These are phyloP conservation scores for Protodeltote pygarga DNA, from an alignment of 2,888 invertebrate species.

Conservation along the genomic window DNA sequence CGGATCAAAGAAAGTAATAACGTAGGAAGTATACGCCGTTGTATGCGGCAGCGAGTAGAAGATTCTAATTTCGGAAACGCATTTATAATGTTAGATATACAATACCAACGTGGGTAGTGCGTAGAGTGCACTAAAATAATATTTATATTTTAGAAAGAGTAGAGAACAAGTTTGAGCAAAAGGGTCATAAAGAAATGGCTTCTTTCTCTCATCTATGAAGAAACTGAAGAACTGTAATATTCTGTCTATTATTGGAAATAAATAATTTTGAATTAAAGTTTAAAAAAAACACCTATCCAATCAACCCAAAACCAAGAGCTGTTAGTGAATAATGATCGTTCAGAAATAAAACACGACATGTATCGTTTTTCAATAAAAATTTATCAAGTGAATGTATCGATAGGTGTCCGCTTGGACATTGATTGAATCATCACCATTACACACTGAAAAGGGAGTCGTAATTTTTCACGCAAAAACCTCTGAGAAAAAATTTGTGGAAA, in stretches of 20 bases:
- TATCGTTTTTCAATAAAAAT: constrained; percentile 12
- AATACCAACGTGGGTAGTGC: constrained; percentile 4
- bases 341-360: constrained; percentile 10
- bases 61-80: constrained; percentile 13
- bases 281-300: too few relatives aligned
- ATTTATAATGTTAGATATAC: constrained; percentile 12
- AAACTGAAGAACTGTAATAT: too few relatives aligned
- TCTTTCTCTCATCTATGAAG: too few relatives aligned
- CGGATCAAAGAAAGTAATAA: too few relatives aligned
- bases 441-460: constrained; percentile 14
- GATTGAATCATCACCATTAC: constrained; percentile 37
- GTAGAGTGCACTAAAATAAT: constrained; percentile 3
- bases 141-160: constrained; percentile 9
- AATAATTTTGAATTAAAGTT: too few relatives aligned
- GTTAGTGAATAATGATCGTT: constrained; percentile 8
- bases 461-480: constrained; percentile 26
- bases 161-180: too few relatives aligned
- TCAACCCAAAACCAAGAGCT: too few relatives aligned
- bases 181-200: too few relatives aligned
- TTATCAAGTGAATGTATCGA: constrained; percentile 31
- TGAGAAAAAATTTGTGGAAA: constrained; percentile 11
- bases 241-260: too few relatives aligned
- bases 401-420: constrained; percentile 27
- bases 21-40: too few relatives aligned
- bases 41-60: too few relatives aligned